Percentiles rank a stretch among this genome's conserved stretches.
Evolutionary conservation across 2,888 invertebrate species (phyloP).

Genomic region (Dasypolia templi): DNA sequence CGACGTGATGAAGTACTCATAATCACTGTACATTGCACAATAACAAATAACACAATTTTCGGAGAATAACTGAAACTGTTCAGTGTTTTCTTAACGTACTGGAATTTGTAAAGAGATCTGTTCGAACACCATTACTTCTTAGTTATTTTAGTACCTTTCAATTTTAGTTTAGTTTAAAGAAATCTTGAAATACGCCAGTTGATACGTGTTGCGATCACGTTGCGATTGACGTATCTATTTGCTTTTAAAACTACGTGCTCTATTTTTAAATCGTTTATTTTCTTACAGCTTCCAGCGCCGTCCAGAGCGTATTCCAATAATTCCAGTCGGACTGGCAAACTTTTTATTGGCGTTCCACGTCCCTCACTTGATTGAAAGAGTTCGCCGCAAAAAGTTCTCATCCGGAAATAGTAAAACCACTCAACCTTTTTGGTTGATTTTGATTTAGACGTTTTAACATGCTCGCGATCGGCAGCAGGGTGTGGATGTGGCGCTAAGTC

Average conservation of each 20-base stretch:
- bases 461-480: too few relatives aligned
- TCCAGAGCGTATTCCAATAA: conserved; percentile 51
- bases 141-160: conserved; percentile 18
- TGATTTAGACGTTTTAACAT: conserved; percentile 15
- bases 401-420: conserved; percentile 26
- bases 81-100: conserved; percentile 7
- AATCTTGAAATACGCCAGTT: conserved; percentile 34
- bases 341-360: conserved; percentile 59
- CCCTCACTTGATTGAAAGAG: conserved; percentile 56
- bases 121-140: conserved; percentile 14
- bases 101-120: conserved; percentile 39
- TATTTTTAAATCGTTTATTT: conserved; percentile 69
- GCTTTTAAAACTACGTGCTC: conserved; percentile 62
- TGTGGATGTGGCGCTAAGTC: too few relatives aligned
- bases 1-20: conserved; percentile 42
- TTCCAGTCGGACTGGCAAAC: conserved; percentile 36
- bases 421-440: conserved; percentile 25
- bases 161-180: conserved; percentile 26
- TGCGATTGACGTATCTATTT: conserved; percentile 60
- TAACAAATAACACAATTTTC: conserved; percentile 28
- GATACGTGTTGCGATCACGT: conserved; percentile 41
- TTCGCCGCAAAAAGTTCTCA: conserved; percentile 47
- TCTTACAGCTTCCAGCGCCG: conserved; percentile 62
- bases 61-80: conserved; percentile 13
- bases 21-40: conserved; percentile 71